Base-by-base conservation (phyloP, 1,140 invertebrate genomes). In the Thalassaphorura encarpata region DNA sequence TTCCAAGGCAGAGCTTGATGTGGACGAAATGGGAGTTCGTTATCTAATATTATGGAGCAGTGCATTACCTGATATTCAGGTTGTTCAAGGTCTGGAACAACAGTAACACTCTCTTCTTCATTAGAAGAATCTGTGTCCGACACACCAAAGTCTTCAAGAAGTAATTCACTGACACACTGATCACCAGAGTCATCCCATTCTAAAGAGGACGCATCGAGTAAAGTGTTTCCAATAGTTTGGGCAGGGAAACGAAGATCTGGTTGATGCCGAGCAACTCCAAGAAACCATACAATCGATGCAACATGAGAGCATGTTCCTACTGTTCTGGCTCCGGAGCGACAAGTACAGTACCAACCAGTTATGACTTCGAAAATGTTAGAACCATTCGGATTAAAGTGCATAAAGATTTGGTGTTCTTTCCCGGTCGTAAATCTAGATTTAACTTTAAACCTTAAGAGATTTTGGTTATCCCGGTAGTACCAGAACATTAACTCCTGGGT, bases 261-360 rank as follows among this genome's bases (percentile, higher is more conserved):
- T 16, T 24, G 23, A 41, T 52, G 49, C 5, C 49, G 28, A 4
- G 36, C 49, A 52, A 24, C 43, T 19, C 8, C 8, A 15, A 52
- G 49, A 41, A 24, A 41, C 28, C 33, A 52, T 21, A 52, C 5
- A 18, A 52, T 29, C 13, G 29, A 6, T 8, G 49, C 33, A 11
- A 52, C 33, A 41, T 52, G 49, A 8, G 49, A 11, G 40, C 49
- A 52, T 4, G 5, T 8, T 6, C 49, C 49, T 15, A 52, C 23
- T 39, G 33, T 24, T 39, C 49, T 36, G 18, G 28, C 33, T 13
- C 49, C 49, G 6, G 21, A 24, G 19, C 27, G 43, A 41, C 49
- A 52, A 52, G 33, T 52, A 21, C 49, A 52, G 23, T 52, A 52
- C 28, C 33, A 52, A 13, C 49, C 23, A 11, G 3, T 46, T 19